Conservation (phyloP, 2,797 vertebrate genomes). For the Cossypha niveicapilla region DNA sequence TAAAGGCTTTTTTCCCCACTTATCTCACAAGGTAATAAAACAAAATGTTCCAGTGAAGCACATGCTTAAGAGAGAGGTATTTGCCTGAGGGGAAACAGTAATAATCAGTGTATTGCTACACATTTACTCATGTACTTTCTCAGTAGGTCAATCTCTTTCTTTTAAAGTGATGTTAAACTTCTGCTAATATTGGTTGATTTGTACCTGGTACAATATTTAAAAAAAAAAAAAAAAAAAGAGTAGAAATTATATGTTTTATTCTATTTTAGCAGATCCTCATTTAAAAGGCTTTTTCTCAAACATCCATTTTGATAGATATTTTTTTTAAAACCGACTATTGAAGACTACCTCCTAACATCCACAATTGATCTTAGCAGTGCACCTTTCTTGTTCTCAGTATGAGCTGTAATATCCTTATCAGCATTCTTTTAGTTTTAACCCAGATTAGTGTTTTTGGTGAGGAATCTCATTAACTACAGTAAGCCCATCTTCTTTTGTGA, state of each 20-base stretch:
- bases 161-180: constrained; percentile 88
- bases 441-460: constrained; percentile 81
- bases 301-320: constrained; percentile 72
- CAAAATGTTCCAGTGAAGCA: constrained; percentile 90
- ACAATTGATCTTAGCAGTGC: constrained; percentile 79
- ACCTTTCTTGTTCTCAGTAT: constrained; percentile 78
- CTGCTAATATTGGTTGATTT: constrained; percentile 83
- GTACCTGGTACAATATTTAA: constrained; percentile 59
- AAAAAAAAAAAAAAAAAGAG: not conserved
- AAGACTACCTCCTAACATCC: constrained; percentile 82
- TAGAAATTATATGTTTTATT: constrained; percentile 64
- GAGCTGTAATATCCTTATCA: constrained; percentile 85
- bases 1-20: constrained; percentile 83
- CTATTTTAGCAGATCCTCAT: constrained; percentile 13
- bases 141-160: constrained; percentile 86
- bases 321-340: constrained; percentile 65
- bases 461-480: constrained; percentile 83
- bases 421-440: constrained; percentile 85
- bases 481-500: constrained; percentile 78
- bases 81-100: constrained; percentile 96
- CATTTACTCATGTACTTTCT: constrained; percentile 86
- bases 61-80: constrained; percentile 90
- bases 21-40: constrained; percentile 96
- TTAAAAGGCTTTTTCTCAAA: constrained; percentile 76
- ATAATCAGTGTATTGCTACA: constrained; percentile 88